Percentiles rank a stretch among this genome's conserved stretches.
phyloP scores from a whole-genome alignment of 2,113 vertebrate species.

The Bothrops jararaca region DNA sequence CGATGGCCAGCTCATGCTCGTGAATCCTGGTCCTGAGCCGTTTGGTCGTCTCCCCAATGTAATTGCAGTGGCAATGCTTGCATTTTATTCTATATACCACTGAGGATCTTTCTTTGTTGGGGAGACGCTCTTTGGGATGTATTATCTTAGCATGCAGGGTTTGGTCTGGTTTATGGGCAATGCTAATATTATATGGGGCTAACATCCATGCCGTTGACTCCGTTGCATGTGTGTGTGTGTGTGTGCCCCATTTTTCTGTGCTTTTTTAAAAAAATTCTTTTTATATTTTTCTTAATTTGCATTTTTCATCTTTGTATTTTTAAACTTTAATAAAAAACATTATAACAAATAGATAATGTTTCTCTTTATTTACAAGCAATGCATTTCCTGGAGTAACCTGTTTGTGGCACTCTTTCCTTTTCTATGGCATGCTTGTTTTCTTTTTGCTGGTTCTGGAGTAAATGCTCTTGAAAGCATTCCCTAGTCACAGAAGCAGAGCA shows the following conservation, averaged over 20 bases:
- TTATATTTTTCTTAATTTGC: background rate
- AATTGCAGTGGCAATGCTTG: too few relatives aligned
- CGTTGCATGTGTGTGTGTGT: too few relatives aligned
- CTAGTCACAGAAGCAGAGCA: background rate
- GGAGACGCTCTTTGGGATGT: too few relatives aligned
- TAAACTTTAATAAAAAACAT: background rate
- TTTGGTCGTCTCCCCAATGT: too few relatives aligned
- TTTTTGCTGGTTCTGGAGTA: background rate
- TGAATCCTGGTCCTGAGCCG: too few relatives aligned
- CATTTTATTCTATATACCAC: too few relatives aligned
- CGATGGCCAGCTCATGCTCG: too few relatives aligned
- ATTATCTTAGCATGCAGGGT: too few relatives aligned
- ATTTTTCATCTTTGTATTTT: background rate
- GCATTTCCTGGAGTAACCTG: slow-evolving; percentile 1
- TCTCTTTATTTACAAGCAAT: background rate
- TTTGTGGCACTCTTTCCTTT: slow-evolving; percentile 16
- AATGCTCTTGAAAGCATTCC: background rate
- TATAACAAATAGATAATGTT: background rate
- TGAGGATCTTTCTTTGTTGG: too few relatives aligned
- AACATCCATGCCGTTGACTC: too few relatives aligned
- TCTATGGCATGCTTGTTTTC: background rate
- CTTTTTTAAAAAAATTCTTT: background rate
- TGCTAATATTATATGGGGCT: too few relatives aligned
- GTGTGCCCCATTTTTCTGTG: background rate
- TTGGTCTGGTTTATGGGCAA: too few relatives aligned